Base-by-base conservation (phyloP, 53 echinoderm and acorn worm species). In the Actinopyga echinites region DNA sequence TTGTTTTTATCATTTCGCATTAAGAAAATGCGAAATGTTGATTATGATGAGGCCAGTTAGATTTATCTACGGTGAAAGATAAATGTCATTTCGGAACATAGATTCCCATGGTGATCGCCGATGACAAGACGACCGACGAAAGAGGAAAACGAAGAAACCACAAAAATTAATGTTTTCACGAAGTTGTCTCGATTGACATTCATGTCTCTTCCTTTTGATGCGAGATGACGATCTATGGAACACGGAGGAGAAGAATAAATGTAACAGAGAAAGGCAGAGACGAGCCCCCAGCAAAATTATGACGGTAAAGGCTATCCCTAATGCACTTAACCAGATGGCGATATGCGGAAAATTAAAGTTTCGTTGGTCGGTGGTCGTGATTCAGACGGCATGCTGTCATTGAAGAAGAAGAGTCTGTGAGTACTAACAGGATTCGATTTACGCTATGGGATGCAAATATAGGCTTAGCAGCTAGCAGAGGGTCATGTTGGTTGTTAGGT, bases 1-100 rank as follows among this genome's bases (percentile, higher is more conserved):
- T 32, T 8, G 43, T 42, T 69, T 69, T 69, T 69, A 40, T 49
- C 49, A 49, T 69, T 45, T 71, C 44, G 71, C 71, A 71, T 71
- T 42, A 71, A 26, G 71, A 20, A 42, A 33, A 71, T 42, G 21
- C 43, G 24, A 40, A 71, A 24, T 71, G 71, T 71, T 71, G 71
- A 71, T 71, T 71, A 71, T 71, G 71, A 71, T 71, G 71, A 71
- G 71, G 71, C 40, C 71, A 71, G 40, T 71, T 38, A 71, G 71
- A 71, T 71, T 71, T 71, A 71, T 71, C 71, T 71, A 21, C 71
- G 44, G 13, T 11, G 71, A 34, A 15, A 42, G 71, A 71, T 71
- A 71, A 71, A 71, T 71, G 71, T 71, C 71, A 71, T 40, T 22
- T 40, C 17, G 25, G 43, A 26, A 71, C 24, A 71, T 24, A 71